Percentiles rank a stretch among this genome's conserved stretches.
phyloP scores from a whole-genome alignment of 2,888 invertebrate genomes.

The Agapetus fuscipes region DNA sequence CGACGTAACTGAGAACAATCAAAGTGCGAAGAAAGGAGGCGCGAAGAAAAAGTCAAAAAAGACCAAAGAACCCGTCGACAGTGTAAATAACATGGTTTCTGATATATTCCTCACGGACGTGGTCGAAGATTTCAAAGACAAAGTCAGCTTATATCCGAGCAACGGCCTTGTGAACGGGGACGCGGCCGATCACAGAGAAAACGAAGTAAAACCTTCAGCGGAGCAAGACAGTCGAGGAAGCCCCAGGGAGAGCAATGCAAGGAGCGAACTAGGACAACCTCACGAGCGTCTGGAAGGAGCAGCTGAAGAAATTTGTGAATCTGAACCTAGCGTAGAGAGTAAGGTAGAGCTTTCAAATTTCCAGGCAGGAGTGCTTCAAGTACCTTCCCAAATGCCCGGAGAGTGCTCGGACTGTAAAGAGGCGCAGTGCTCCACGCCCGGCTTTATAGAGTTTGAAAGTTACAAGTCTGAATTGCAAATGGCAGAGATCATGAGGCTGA shows the following conservation, averaged over 20 bases:
- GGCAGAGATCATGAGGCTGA: constrained; percentile 97
- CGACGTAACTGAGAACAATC: constrained; percentile 8
- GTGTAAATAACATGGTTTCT: constrained; percentile 9
- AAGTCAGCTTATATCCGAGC: constrained; percentile 12
- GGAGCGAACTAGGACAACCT: too few relatives aligned
- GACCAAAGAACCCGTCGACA: constrained; percentile 16
- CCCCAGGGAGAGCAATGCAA: too few relatives aligned
- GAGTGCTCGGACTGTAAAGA: constrained; percentile 12
- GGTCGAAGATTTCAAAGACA: constrained; percentile 12
- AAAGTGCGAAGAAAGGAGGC: constrained; percentile 11
- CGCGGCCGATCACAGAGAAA: constrained; percentile 6
- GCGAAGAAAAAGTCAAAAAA: constrained; percentile 17
- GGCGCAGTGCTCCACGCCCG: constrained; percentile 9
- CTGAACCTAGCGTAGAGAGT: constrained; percentile 6
- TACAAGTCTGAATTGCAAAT: constrained; percentile 96
- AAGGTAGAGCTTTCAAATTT: constrained; percentile 8
- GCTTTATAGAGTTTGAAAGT: constrained; percentile 24
- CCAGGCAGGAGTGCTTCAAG: not conserved
- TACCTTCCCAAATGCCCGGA: not conserved
- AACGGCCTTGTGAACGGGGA: constrained; percentile 14
- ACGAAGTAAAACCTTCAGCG: too few relatives aligned
- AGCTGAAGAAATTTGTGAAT: constrained; percentile 2
- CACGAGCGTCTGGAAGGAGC: constrained; percentile 7
- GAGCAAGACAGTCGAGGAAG: too few relatives aligned
- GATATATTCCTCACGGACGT: constrained; percentile 3